A percentile compares a stretch with the other conserved stretches of the same genome.
These are phyloP conservation scores for Paguma larvata DNA, from an alignment of 2,797 vertebrate genomes.

Conservation along the genomic window DNA sequence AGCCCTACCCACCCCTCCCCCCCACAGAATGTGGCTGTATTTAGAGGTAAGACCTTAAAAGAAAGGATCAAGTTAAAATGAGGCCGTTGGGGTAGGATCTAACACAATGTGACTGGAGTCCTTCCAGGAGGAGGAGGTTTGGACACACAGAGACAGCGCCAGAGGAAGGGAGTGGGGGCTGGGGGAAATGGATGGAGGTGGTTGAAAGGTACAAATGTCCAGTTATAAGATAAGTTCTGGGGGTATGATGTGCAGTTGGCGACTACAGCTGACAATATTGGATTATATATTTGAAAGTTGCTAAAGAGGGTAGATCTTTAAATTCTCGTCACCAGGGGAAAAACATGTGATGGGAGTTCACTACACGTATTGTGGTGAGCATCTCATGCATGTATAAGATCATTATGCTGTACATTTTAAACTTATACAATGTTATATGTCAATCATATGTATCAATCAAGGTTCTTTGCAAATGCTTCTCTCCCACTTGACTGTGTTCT, in stretches of 20 bases:
- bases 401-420: not conserved
- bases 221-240: not conserved
- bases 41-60: not conserved
- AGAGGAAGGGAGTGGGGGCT: too few relatives aligned
- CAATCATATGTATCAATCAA: not conserved
- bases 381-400: not conserved
- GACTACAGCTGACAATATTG: not conserved
- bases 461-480: not conserved
- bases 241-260: not conserved
- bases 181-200: not conserved
- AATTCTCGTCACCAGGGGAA: not conserved
- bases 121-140: not conserved
- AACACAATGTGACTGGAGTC: not conserved
- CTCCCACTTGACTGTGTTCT: not conserved
- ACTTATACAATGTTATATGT: not conserved
- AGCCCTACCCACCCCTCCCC: not conserved
- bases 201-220: not conserved
- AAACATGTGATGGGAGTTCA: not conserved
- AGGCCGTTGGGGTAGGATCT: not conserved
- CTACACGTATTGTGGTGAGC: not conserved
- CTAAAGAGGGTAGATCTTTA: not conserved
- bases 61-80: not conserved
- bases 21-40: not conserved
- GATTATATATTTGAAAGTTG: not conserved
- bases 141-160: not conserved